These are phyloP conservation scores for Lucilia cuprina DNA, from an alignment of 1,140 invertebrate species.

Conservation along the genomic window DNA sequence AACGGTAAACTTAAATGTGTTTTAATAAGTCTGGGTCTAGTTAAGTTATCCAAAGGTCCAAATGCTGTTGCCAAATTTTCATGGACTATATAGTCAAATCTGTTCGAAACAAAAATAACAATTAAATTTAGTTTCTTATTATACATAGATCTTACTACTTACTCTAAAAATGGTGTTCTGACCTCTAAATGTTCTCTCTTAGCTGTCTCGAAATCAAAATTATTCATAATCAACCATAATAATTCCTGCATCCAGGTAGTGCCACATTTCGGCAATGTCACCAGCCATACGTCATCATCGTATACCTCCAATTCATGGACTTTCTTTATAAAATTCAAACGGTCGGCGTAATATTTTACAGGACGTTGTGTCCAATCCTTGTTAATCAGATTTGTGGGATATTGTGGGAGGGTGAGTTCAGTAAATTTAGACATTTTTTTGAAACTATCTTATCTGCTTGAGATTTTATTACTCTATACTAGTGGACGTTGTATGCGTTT, in stretches of 20 bases:
- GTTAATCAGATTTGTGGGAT: constrained; percentile 36
- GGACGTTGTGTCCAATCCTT: constrained; percentile 37
- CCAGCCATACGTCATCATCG: constrained; percentile 64
- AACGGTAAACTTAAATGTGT: constrained; percentile 71
- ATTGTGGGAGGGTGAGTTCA: neutral
- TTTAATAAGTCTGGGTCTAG: constrained; percentile 69
- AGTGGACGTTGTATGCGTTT: too few relatives aligned
- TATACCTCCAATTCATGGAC: constrained; percentile 48
- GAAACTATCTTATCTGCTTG: too few relatives aligned
- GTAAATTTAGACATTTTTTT: neutral
- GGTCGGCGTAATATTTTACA: neutral
- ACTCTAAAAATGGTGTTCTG: constrained; percentile 64
- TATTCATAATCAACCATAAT: constrained; percentile 69
- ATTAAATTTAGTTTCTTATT: neutral
- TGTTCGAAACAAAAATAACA: neutral
- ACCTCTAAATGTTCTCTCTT: constrained; percentile 68
- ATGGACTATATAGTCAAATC: constrained; percentile 35
- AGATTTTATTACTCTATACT: too few relatives aligned
- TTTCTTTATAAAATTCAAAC: neutral
- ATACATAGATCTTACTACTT: constrained; percentile 40
- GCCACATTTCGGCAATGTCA: constrained; percentile 63
- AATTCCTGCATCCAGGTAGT: constrained; percentile 76
- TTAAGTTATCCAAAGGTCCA: constrained; percentile 11
- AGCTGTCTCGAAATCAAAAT: constrained; percentile 63
- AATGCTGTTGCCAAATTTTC: constrained; percentile 28